Percentiles rank a stretch among this genome's conserved stretches.
phyloP scores from a whole-genome alignment of 37 sponge, comb jelly and placozoan genomes.

The Dysidea cf. avara region DNA sequence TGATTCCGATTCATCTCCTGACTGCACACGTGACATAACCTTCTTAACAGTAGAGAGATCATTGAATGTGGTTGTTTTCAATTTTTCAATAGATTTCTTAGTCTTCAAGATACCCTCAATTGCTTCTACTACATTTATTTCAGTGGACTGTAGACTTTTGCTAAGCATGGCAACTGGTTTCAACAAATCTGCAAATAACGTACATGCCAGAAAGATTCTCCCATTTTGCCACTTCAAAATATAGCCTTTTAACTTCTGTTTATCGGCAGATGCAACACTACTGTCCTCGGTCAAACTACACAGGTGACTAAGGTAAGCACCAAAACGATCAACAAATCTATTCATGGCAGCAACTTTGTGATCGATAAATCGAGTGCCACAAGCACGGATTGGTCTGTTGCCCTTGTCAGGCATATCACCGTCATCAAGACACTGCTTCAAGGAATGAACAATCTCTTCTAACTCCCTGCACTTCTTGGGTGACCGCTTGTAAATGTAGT shows the following conservation, averaged over 20 bases:
- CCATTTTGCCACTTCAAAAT: constrained; percentile 27
- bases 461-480: too few relatives aligned
- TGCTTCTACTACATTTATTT: constrained; percentile 35
- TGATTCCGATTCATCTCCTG: not conserved
- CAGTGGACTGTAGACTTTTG: constrained; percentile 39
- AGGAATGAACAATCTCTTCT: constrained; percentile 1
- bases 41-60: too few relatives aligned
- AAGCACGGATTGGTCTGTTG: constrained; percentile 33
- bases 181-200: constrained; percentile 32
- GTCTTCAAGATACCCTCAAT: too few relatives aligned
- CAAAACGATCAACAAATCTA: constrained; percentile 21
- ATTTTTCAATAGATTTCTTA: constrained; percentile 27
- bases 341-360: constrained; percentile 61
- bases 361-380: constrained; percentile 47
- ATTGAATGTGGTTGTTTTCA: constrained; percentile 19
- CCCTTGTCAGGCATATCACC: constrained; percentile 26
- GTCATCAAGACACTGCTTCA: constrained; percentile 16
- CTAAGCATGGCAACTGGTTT: too few relatives aligned
- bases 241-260: too few relatives aligned
- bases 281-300: constrained; percentile 14
- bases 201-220: constrained; percentile 31
- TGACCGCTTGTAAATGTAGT: constrained; percentile 38
- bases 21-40: too few relatives aligned
- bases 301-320: constrained; percentile 31
- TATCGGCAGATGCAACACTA: constrained; percentile 15